Base-by-base conservation (phyloP, 2,888 invertebrate species). In the Steinernema scapterisci region DNA sequence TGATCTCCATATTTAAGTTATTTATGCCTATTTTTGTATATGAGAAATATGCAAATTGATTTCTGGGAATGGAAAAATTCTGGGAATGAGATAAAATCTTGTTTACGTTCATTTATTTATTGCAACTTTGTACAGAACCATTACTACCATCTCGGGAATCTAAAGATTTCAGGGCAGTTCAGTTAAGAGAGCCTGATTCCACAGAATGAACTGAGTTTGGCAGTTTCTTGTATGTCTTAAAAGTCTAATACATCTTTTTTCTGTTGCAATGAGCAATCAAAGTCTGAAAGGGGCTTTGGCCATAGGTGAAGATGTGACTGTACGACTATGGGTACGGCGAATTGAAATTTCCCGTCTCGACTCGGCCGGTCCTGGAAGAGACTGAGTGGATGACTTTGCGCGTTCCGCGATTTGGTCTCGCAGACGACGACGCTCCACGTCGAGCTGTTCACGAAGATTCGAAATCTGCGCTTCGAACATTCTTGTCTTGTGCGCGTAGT, bases 401-500 rank as follows among this genome's bases (percentile, higher is more conserved):
- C 71, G 11, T 21, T 25, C 52, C 0, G 25, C 25, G 5, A 71
- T 52, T 9, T 70, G 31, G 16, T 74, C 74, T 16, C 74, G 46
- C 38, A 82, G 77, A 3, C 81, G 78, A 0, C 81, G 75, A 16
- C 82, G 75, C 70, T 84, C 84, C 1, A 78, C 75, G 19, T 84
- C 84, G 25, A 84, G 77, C 74, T 84, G 84, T 54, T 84, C 84
- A 51, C 82, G 77, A 43, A 84, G 77, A 54, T 82, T 63, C 11
- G 78, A 72, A n/a, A 83, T 74, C 75, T 84, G 83, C 16, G 81
- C 80, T 44, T 84, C 84, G 63, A 82, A 75, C 73, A 82, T 73
- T 70, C 80, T 79, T 54, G 75, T 73, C 70, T 82, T 82, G 73
- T 83, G 83, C 1, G 79, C 74, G 70, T 80, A 79, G 73, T 81